A percentile compares a stretch with the other conserved stretches of the same genome.
Conservation (phyloP, 2,797 vertebrate species). For the Parauchenoglanis ngamensis region DNA sequence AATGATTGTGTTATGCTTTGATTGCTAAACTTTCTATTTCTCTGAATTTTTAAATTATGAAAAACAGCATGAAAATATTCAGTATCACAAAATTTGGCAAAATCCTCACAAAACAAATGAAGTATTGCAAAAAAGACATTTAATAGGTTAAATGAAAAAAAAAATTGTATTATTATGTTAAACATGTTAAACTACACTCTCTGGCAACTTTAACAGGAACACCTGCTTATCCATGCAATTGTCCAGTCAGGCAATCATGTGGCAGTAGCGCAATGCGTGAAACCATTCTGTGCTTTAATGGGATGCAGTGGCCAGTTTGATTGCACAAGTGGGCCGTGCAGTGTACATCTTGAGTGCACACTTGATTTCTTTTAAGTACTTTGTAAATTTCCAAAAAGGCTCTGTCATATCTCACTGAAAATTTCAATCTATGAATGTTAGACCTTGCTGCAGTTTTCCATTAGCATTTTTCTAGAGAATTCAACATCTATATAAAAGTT, state of each 20-base stretch:
- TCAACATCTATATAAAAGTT: background rate
- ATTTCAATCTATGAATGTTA: slow-evolving; percentile 75
- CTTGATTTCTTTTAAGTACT: slow-evolving; percentile 70
- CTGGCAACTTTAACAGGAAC: background rate
- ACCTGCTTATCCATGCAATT: background rate
- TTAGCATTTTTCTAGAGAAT: background rate
- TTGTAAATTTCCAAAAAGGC: slow-evolving; percentile 65
- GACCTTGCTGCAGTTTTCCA: slow-evolving; percentile 73
- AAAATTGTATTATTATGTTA: background rate
- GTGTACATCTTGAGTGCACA: slow-evolving; percentile 68
- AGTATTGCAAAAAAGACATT: background rate
- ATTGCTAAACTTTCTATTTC: slow-evolving; percentile 12
- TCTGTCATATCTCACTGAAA: slow-evolving; percentile 73
- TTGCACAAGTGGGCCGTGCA: slow-evolving; percentile 17
- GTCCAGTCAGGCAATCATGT: background rate
- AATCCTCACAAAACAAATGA: too few species aligned
- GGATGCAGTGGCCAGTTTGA: background rate
- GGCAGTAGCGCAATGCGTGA: background rate
- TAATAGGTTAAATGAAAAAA: background rate
- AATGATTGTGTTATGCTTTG: background rate
- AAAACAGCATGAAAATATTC: background rate
- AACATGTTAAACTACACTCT: background rate
- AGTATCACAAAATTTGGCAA: background rate
- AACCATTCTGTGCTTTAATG: background rate
- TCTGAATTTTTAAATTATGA: background rate